Percentiles rank a stretch among this genome's conserved stretches.
These are phyloP conservation scores for Oreochromis spilurus DNA, from an alignment of 2,113 vertebrate species.

Conservation along the genomic window DNA sequence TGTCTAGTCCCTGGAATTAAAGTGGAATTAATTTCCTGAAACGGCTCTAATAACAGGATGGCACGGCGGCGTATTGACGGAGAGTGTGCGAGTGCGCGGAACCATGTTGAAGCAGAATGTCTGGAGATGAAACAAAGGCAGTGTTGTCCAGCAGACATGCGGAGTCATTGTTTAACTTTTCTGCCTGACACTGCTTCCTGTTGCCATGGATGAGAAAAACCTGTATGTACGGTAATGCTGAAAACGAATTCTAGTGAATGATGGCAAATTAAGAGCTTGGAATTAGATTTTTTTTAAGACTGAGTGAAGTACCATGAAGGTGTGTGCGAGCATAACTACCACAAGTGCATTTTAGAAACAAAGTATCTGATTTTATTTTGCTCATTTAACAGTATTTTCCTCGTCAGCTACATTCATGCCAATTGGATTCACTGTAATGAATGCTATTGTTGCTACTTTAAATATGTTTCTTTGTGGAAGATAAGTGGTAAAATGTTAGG, in stretches of 20 bases:
- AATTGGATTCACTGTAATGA: constrained; percentile 33
- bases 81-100: neutral
- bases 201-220: constrained; percentile 14
- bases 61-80: neutral
- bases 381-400: constrained; percentile 41
- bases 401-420: constrained; percentile 19
- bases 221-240: neutral
- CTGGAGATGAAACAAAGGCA: constrained; percentile 2
- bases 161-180: neutral
- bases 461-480: constrained; percentile 60
- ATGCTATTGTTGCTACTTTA: constrained; percentile 41
- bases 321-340: constrained; percentile 40
- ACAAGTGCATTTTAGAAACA: constrained; percentile 67
- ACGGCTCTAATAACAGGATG: neutral
- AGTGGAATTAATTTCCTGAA: constrained; percentile 34
- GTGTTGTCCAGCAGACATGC: neutral
- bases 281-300: neutral
- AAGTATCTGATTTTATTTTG: constrained; percentile 14
- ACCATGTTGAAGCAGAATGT: neutral
- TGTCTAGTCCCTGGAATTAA: constrained; percentile 1
- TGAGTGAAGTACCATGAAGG: neutral
- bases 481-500: constrained; percentile 51
- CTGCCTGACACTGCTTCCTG: constrained; percentile 6
- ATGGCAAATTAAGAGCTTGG: neutral
- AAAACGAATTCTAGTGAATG: constrained; percentile 17